Evolutionary conservation across 2,797 vertebrate species (phyloP), one percentile per base, ranked within the genome.

Genomic region (Amblyopsis hoosieri): DNA sequence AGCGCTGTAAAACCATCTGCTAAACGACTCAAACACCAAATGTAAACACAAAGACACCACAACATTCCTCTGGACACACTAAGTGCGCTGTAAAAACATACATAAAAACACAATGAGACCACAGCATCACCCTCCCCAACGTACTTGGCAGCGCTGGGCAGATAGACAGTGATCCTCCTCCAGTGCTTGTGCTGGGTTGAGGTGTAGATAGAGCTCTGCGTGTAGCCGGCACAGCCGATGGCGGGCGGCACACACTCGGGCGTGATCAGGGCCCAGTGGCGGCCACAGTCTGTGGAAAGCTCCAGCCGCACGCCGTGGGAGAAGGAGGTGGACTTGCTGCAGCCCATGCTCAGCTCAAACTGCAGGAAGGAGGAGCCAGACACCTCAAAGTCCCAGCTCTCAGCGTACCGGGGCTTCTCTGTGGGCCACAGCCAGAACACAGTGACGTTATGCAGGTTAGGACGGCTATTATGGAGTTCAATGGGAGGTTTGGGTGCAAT

Each of bases 351-450:
- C 77, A 99, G 80, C 82, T 99, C 96, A 80, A 99, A 99, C 85
- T 99, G 97, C 71, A 99, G 82, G 85, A 97, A 99, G 7, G 95
- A 97, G 0, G 97, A 98, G 8, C 95, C 91, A 0, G 96, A 95
- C 23, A 99, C 94, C 0, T 99, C 96, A 42, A 98, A 99, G 74
- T 99, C 98, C 98, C 97, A 99, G 78, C 94, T 99, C 85, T 99
- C 97, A 0, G 94, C 95, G n/a, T 96, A 98, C 50, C 97, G 93
- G 45, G 95, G 93, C 84, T 96, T 96, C 74, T 96, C 98, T 99
- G 83, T 12, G 74, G 71, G 72, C 72, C 8, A 77, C 66, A 62
- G 8, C 3, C 15, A 0, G 42, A 57, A 29, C 48, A 52, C 12
- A 15, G 55, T 1, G 12, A 54, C 3, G 37, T 61, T 17, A 50